Conservation (phyloP, 2,888 invertebrate genomes). For the Folsomia candida region DNA sequence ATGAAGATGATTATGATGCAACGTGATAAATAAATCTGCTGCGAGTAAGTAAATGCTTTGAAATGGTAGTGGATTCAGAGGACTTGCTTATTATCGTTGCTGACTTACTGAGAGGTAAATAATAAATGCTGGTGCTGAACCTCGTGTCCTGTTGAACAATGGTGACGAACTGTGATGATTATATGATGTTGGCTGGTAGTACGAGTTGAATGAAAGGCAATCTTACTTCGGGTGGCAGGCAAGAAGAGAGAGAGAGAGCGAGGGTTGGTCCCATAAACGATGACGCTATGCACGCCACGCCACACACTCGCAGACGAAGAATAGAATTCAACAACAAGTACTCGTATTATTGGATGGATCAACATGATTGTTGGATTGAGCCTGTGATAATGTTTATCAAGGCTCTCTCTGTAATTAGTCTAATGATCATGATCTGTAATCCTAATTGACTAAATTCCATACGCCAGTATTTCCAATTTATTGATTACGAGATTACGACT, state of each 20-base stretch:
- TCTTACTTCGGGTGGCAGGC: not conserved
- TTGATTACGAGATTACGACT: no score
- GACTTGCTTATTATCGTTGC: not conserved
- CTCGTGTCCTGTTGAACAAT: conserved; percentile 3
- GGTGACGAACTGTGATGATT: not conserved
- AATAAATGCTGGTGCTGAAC: not conserved
- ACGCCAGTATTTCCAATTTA: no score
- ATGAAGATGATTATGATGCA: not conserved
- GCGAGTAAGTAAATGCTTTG: not conserved
- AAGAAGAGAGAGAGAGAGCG: not conserved
- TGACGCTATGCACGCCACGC: no score
- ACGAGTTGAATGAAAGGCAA: not conserved
- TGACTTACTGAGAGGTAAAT: not conserved
- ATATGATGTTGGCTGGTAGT: no score
- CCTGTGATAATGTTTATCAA: no score
- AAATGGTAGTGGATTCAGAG: not conserved
- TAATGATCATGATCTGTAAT: no score
- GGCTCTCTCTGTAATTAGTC: no score
- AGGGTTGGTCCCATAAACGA: not conserved
- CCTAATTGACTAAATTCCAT: no score
- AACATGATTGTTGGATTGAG: no score
- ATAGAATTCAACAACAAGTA: no score
- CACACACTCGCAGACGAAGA: no score
- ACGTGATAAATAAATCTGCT: not conserved
- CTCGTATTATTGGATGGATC: no score